These are phyloP conservation scores for Polydrusus cervinus DNA, from an alignment of 2,888 invertebrate species.

Conservation along the genomic window DNA sequence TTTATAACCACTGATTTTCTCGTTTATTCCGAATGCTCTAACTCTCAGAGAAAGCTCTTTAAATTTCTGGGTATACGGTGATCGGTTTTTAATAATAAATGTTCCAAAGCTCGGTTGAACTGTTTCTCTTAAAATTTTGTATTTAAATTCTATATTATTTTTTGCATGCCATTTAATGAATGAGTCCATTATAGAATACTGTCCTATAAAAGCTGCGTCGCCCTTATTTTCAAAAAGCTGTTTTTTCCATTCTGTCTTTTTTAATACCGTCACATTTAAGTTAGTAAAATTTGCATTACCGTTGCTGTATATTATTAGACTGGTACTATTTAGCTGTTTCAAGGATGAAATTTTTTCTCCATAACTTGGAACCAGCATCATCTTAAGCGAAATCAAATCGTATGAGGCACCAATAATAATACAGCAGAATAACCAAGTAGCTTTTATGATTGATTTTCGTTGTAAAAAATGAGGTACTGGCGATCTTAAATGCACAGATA, in stretches of 20 bases:
- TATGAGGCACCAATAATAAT: background rate
- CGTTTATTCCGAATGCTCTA: background rate
- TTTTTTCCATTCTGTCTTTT: constrained; percentile 1
- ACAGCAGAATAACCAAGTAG: background rate
- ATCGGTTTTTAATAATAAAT: background rate
- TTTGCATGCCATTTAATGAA: constrained; percentile 17
- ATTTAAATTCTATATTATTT: background rate
- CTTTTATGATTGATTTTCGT: constrained; percentile 11
- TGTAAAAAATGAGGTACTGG: background rate
- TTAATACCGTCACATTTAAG: constrained; percentile 2
- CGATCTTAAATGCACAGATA: background rate
- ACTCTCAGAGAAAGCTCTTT: background rate
- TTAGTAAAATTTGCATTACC: background rate
- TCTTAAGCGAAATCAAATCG: background rate
- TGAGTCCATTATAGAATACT: background rate
- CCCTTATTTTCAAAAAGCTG: constrained; percentile 22
- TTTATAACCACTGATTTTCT: background rate
- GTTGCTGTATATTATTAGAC: background rate
- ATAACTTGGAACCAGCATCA: background rate
- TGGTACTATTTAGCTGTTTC: background rate
- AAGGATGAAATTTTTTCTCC: background rate
- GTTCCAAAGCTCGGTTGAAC: background rate
- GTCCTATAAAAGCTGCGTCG: constrained; percentile 10
- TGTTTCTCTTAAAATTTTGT: constrained; percentile 5
- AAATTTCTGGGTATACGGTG: constrained; percentile 4